phyloP scores from a whole-genome alignment of 2,113 vertebrate genomes.

The Rhinoderma darwinii region DNA sequence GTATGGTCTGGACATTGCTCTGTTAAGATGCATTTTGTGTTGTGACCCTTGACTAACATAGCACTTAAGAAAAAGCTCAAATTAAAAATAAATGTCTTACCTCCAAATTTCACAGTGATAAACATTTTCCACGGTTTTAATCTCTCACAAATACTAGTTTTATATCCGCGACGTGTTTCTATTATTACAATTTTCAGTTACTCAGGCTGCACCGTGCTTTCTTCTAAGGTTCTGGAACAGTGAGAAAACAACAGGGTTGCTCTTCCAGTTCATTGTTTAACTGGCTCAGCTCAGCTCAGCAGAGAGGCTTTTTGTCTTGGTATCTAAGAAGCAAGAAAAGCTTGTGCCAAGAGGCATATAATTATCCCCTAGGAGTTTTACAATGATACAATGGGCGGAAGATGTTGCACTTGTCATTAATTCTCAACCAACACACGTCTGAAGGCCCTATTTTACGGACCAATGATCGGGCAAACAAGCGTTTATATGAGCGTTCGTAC shows the following conservation, averaged over 20 bases:
- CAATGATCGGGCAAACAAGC: too few relatives aligned
- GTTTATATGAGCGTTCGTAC: too few relatives aligned
- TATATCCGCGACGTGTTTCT: neutral
- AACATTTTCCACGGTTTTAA: constrained; percentile 55
- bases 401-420: neutral
- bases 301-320: constrained; percentile 51
- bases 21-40: neutral
- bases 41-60: neutral
- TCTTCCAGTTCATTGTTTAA: neutral
- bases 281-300: constrained; percentile 8
- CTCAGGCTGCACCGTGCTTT: neutral
- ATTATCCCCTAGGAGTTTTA: constrained; percentile 48
- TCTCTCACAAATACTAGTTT: neutral
- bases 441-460: too few relatives aligned
- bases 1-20: neutral
- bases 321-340: constrained; percentile 57
- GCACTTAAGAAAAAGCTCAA: neutral
- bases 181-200: neutral
- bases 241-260: neutral
- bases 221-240: neutral
- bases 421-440: neutral
- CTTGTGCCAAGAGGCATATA: constrained; percentile 45
- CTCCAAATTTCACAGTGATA: constrained; percentile 61
- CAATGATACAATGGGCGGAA: constrained; percentile 28
- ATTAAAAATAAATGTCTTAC: constrained; percentile 37